Evolutionary conservation across 2,888 invertebrate species (phyloP).

Genomic region (Deilephila elpenor): DNA sequence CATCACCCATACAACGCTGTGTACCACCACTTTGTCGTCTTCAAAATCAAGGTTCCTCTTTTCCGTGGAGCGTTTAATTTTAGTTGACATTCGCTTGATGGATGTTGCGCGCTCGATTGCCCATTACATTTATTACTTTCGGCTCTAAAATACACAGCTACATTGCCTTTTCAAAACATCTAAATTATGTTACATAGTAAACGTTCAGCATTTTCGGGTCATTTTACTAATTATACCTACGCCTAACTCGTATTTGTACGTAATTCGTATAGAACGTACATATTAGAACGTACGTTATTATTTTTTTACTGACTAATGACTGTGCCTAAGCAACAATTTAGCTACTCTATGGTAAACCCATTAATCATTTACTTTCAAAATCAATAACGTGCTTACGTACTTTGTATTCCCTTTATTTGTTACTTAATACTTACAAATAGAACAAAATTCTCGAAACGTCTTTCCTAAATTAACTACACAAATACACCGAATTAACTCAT

Average conservation of each 20-base stretch:
- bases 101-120: background rate
- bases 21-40: conserved; percentile 45
- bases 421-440: background rate
- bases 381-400: background rate
- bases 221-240: conserved; percentile 4
- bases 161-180: background rate
- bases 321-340: background rate
- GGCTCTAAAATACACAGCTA: background rate
- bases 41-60: conserved; percentile 37
- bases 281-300: background rate
- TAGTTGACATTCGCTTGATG: background rate
- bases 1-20: conserved; percentile 48
- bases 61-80: background rate
- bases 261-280: background rate
- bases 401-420: background rate
- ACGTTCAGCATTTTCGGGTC: background rate
- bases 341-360: background rate
- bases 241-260: background rate
- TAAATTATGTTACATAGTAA: background rate
- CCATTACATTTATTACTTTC: background rate
- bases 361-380: conserved; percentile 14
- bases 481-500: too few relatives aligned
- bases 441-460: background rate
- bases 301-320: background rate
- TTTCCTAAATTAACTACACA: background rate